Base-by-base conservation (phyloP, 1,140 invertebrate species). In the Drosophila neocordata region DNA sequence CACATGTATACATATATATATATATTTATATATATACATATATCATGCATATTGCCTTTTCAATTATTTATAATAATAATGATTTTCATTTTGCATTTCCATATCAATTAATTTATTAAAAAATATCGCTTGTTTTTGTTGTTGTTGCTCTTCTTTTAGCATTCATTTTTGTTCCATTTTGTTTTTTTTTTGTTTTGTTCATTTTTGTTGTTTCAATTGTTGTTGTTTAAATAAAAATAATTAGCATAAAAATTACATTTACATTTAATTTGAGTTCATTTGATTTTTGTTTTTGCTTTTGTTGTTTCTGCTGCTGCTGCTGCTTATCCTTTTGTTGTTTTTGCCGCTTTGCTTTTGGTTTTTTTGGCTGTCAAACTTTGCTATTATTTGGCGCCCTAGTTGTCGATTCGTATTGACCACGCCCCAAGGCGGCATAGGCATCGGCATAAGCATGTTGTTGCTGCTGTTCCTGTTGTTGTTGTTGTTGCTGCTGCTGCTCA, bases 391-490 rank as follows among this genome's bases (percentile, higher is more conserved):
- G 93, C 92, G 83, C 74, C 90, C 92, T 93, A 77, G 83, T 79
- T 34, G 84, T 90, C 92, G 92, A 91, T 90, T 92, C 91, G 90
- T 92, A 88, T 76, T 92, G 92, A 90, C 92, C 84, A 87, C 93
- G 92, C 89, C 94, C 93, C 87, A 93, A 91, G 90, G 94, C 95
- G 74, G 94, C 94, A 75, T 94, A 94, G 73, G 94, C 94, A 90
- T 95, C 95, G 37, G 89, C 77, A 56, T 88, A 89, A 27, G 75
- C 75, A 15, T 65, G 77, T 37, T 81, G 77, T 65, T 93, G 80
- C 12, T 68, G 59, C 4, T 66, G 61, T 79, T 94, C 93, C 65
- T 68, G 68, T 9, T 62, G 93, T 67, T 76, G 65, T 81, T 94
- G 92, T 69, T 69, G 80, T 78, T 94, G 94, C 70, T 64, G 70